Evolutionary conservation across 2,113 vertebrate species (phyloP), one percentile per base, ranked within the genome.

Genomic region (Pardalotus punctatus): DNA sequence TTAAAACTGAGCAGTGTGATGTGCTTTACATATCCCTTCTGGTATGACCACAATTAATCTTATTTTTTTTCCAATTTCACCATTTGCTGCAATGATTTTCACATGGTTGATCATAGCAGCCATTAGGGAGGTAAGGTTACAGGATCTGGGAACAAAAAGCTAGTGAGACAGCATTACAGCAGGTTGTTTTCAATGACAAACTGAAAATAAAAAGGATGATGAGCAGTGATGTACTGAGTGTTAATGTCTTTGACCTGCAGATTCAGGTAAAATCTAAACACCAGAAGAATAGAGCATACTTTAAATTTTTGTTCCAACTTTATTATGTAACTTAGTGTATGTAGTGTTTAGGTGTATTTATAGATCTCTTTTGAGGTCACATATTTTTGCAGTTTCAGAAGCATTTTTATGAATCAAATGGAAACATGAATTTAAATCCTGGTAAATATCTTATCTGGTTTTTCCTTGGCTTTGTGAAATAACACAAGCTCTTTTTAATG

Each of bases 51-150:
- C 86, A 77, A 28, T 92, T 86, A 81, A 85, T 94, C 71, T 86
- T 40, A n/a, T 2, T 45, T 71, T 80, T 81, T 79, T 65, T 50
- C 48, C 58, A 62, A 5, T 91, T 91, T 88, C 81, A 89, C 43
- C n/a, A 48, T 96, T 94, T 94, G 48, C 74, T 90, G 71, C 87
- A 78, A 69, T 96, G 62, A 81, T 84, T 95, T 90, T 94, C 88
- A 72, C 81, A 60, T 86, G 96, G 71, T 82, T 81, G 91, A 86
- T 92, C 76, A 40, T 40, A 88, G 80, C 78, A 94, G 36, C 90
- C 54, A 42, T 92, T 85, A 73, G 47, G 50, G 58, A 87, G 62
- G 9, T 80, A 66, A 86, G 54, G 50, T 93, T 90, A 66, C 22
- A 58, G 66, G n/a, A 50, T 88, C 71, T 94, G 90, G 72, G 83